These are phyloP conservation scores for Chironomus tentans DNA, from an alignment of 2,888 invertebrate genomes.

Conservation along the genomic window DNA sequence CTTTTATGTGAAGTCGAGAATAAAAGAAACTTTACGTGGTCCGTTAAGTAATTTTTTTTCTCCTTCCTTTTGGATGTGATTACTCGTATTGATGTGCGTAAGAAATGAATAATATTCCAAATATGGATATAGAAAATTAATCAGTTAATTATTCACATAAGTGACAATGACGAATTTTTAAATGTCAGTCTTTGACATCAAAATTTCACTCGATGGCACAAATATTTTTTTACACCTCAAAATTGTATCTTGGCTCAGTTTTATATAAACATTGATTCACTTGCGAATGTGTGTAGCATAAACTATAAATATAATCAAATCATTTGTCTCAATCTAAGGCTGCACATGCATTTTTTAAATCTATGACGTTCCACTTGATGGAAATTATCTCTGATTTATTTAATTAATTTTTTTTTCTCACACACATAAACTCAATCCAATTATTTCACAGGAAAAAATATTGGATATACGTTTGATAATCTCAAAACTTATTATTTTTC, in stretches of 20 bases:
- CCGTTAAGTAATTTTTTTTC: no score
- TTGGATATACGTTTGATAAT: neutral
- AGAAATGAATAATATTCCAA: neutral
- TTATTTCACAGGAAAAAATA: neutral
- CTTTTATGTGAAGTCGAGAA: neutral
- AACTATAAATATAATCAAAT: no score
- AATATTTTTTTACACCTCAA: no score
- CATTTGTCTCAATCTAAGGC: no score
- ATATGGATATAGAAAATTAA: neutral
- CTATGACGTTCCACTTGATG: no score
- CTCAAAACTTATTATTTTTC: neutral
- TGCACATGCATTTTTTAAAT: neutral
- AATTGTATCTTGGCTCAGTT: no score
- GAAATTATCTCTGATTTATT: no score
- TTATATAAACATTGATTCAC: no score
- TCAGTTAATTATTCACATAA: slow-evolving; percentile 4
- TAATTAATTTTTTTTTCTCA: neutral
- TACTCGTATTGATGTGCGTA: neutral
- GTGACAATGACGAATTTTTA: neutral
- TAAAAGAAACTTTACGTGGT: no score
- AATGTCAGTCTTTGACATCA: neutral
- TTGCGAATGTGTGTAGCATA: no score
- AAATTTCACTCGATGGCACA: neutral
- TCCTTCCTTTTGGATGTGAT: neutral
- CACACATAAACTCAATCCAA: neutral